phyloP scores from a whole-genome alignment of 2,888 invertebrate species.

The Mesoligia furuncula region DNA sequence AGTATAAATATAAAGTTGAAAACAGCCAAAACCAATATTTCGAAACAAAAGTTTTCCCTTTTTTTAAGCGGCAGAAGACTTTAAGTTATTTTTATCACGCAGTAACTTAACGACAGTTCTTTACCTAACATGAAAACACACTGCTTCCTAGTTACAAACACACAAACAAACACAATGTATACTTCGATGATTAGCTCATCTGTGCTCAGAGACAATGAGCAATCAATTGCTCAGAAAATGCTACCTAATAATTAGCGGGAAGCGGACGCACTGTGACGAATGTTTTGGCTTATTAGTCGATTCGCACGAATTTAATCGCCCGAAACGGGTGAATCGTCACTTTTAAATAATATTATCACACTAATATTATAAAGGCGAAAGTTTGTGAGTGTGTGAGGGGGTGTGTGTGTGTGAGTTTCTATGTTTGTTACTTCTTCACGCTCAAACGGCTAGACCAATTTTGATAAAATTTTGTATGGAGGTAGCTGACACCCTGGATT shows the following conservation, averaged over 20 bases:
- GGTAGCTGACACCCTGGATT: too few species aligned
- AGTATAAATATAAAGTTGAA: too few species aligned
- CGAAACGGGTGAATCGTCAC: not conserved
- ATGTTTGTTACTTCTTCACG: too few species aligned
- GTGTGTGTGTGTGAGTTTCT: too few species aligned
- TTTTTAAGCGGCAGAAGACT: not conserved
- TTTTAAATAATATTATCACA: too few species aligned
- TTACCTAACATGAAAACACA: not conserved
- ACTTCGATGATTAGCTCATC: slow-evolving; percentile 65
- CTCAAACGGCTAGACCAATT: too few species aligned
- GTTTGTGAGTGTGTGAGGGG: too few species aligned
- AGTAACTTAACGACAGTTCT: not conserved
- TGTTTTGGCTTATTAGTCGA: slow-evolving; percentile 10
- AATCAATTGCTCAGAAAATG: slow-evolving; percentile 79
- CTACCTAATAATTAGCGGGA: slow-evolving; percentile 76
- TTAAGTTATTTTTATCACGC: not conserved
- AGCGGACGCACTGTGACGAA: slow-evolving; percentile 69
- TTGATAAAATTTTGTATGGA: too few species aligned
- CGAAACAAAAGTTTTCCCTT: too few species aligned
- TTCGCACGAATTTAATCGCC: not conserved
- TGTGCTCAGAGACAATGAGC: slow-evolving; percentile 73
- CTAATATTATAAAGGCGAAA: too few species aligned
- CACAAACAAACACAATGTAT: slow-evolving; percentile 25
- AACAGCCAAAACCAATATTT: too few species aligned
- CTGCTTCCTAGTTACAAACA: slow-evolving; percentile 27